phyloP scores from a whole-genome alignment of 2,797 vertebrate genomes.

The Natrix natrix region DNA sequence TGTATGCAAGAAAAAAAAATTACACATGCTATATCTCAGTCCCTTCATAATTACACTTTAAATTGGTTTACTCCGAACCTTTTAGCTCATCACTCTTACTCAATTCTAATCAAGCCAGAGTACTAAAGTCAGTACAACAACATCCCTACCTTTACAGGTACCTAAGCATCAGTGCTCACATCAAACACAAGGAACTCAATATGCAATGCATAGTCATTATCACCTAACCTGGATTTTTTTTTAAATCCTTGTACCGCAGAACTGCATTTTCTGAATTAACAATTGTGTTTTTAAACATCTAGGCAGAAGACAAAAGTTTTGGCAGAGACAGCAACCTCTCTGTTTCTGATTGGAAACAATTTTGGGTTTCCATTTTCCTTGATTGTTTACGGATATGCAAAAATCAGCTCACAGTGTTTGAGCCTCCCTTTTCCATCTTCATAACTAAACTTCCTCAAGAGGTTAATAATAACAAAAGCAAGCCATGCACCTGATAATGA shows the following conservation, averaged over 20 bases:
- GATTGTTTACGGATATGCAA: constrained; percentile 1
- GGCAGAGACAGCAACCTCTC: constrained; percentile 12
- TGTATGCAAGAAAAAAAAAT: constrained; percentile 51
- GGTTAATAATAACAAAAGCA: background rate
- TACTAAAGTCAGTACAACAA: constrained; percentile 52
- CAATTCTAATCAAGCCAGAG: constrained; percentile 44
- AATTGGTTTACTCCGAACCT: constrained; percentile 52
- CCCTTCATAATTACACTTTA: constrained; percentile 56
- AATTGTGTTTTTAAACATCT: constrained; percentile 35
- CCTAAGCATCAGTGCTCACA: background rate
- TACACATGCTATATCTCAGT: constrained; percentile 47
- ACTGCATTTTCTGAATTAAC: constrained; percentile 48
- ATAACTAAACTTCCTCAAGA: background rate
- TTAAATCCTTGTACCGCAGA: constrained; percentile 16
- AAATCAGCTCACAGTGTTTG: background rate
- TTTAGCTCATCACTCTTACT: constrained; percentile 48
- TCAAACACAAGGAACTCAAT: constrained; percentile 31
- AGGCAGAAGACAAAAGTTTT: constrained; percentile 46
- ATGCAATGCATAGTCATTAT: background rate
- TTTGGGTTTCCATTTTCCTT: background rate
- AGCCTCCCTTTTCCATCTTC: background rate
- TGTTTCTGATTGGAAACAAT: constrained; percentile 50
- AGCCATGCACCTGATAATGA: background rate
- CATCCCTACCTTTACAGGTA: constrained; percentile 45
- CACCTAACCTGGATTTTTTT: constrained; percentile 41